Base-by-base conservation (phyloP, 1,140 invertebrate genomes). In the Dysdera silvatica region DNA sequence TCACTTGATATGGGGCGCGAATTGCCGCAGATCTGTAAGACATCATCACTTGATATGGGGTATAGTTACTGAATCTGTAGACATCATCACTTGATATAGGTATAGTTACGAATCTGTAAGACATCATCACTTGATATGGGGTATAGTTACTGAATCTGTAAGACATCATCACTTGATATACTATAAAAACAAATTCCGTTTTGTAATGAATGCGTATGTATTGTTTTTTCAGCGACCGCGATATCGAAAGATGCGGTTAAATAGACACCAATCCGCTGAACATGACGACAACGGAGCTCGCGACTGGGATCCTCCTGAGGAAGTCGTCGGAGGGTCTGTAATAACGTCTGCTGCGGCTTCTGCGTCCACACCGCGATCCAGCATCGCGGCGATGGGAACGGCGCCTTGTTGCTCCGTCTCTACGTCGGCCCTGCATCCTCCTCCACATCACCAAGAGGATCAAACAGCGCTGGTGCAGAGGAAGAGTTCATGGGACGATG, bases 401-500 rank as follows among this genome's bases (percentile, higher is more conserved):
- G 53, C 18, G 18, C 33, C 56, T 45, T 57, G 41, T 35, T 52
- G 48, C 48, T 61, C 58, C n/a, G n/a, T n/a, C n/a, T n/a, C n/a
- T 28, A 61, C 59, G 16, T 54, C 59, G 37, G 59, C 59, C 59
- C 51, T 61, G 40, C 41, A n/a, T n/a, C 28, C 51, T 45, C 41
- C 12, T 35, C 37, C 26, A 37, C n/a, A n/a, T 40, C 33, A 37
- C 32, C 10, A n/a, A n/a, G 29, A 18, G 29, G 31, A 51, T 14
- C 23, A n/a, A n/a, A n/a, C 48, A 23, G 20, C 33, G 5, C 12
- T 33, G 20, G 61, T 55, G 40, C 35, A 43, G 52, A 63, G 56
- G 53, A 63, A 52, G 52, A 56, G 52, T 45, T 63, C 61, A n/a
- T 63, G 61, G 61, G 61, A 63, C 52, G 61, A 63, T 28, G 61